These are phyloP conservation scores for Chionis minor DNA, from an alignment of 2,113 vertebrate species.

Conservation along the genomic window DNA sequence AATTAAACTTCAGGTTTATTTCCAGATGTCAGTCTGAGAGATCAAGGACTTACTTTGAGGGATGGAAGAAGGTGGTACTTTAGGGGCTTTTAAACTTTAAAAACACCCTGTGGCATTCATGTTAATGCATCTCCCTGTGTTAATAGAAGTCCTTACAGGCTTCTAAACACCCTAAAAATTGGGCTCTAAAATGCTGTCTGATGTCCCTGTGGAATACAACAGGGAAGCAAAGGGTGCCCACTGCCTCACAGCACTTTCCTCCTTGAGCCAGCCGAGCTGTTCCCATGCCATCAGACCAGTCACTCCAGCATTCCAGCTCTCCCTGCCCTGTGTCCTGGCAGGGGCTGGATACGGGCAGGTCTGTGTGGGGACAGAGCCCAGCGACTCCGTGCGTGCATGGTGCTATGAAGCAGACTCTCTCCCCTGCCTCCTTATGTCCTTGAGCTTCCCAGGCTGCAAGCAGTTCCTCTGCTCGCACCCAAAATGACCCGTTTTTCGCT, in stretches of 20 bases:
- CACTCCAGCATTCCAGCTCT: accelerated
- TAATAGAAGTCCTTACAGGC: neutral
- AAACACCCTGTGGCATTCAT: neutral
- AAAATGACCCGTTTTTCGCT: neutral
- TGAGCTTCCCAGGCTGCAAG: neutral
- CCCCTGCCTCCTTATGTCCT: neutral
- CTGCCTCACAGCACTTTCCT: neutral
- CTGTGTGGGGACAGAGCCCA: neutral
- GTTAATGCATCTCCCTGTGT: neutral
- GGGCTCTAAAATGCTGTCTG: neutral
- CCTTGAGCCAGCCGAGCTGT: neutral
- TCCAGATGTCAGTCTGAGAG: neutral
- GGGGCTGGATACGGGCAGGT: neutral
- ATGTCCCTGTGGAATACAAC: neutral
- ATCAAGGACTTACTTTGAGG: neutral
- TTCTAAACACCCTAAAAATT: neutral
- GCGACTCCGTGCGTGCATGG: accelerated
- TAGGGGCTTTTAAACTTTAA: neutral
- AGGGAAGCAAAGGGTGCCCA: neutral
- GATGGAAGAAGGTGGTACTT: neutral
- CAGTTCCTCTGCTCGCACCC: neutral
- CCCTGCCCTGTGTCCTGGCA: neutral
- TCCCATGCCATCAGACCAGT: accelerated
- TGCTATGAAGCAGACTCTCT: neutral
- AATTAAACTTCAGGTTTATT: neutral